Conservation (phyloP, 1,140 invertebrate species). For the Lordiphosa collinella region DNA sequence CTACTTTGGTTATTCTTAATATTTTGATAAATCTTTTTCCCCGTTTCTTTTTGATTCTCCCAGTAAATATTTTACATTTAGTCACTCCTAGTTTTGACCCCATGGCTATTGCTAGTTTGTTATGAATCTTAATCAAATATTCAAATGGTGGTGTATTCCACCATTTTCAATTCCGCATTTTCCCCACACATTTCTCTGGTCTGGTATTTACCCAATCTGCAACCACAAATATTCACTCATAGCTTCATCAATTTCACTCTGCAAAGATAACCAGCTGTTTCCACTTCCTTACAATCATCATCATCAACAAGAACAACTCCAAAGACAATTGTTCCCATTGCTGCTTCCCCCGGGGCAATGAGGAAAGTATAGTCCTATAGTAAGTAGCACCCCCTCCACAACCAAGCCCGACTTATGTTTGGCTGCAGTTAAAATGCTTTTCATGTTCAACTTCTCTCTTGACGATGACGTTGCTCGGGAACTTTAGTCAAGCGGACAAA, state of each 20-base stretch:
- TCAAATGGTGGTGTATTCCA: too few relatives aligned
- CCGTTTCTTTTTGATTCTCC: too few relatives aligned
- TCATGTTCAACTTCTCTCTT: constrained; percentile 50
- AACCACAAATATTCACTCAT: constrained; percentile 4
- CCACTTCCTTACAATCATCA: constrained; percentile 14
- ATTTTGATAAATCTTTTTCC: too few relatives aligned
- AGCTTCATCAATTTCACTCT: neutral
- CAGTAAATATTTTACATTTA: too few relatives aligned
- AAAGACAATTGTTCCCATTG: constrained; percentile 51
- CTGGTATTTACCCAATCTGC: neutral
- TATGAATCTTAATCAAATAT: too few relatives aligned
- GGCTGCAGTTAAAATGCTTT: constrained; percentile 67
- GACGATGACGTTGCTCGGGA: constrained; percentile 12
- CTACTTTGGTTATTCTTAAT: too few relatives aligned
- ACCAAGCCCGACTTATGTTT: neutral
- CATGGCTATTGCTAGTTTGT: too few relatives aligned
- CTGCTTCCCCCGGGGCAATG: constrained; percentile 18
- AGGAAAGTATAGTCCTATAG: constrained; percentile 3
- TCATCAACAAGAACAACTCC: constrained; percentile 11
- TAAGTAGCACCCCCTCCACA: neutral
- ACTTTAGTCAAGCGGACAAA: constrained; percentile 60
- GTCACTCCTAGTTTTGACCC: too few relatives aligned
- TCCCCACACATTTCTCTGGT: too few relatives aligned
- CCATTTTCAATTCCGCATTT: too few relatives aligned
- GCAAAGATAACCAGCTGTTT: constrained; percentile 6